These are phyloP conservation scores for Pogona vitticeps DNA, from an alignment of 2,113 vertebrate genomes.

Conservation along the genomic window DNA sequence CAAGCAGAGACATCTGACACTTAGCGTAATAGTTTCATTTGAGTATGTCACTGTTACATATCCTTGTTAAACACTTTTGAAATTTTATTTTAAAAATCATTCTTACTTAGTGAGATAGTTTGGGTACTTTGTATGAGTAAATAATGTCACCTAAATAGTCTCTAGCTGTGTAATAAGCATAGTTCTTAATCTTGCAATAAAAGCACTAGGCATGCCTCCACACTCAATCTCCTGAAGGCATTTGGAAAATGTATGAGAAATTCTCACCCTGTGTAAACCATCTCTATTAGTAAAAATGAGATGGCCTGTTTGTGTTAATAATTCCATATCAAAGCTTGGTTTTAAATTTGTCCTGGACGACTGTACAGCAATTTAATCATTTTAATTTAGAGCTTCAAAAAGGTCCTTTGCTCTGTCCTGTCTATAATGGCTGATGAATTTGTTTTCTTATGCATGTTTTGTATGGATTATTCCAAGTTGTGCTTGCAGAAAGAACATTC, in stretches of 20 bases:
- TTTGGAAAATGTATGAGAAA: slow-evolving; percentile 69
- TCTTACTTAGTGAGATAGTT: slow-evolving; percentile 73
- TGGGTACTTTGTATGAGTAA: slow-evolving; percentile 68
- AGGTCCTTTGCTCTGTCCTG: slow-evolving; percentile 62
- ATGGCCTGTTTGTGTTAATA: slow-evolving; percentile 62
- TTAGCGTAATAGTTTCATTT: slow-evolving; percentile 54
- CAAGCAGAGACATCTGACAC: neutral
- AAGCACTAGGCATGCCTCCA: slow-evolving; percentile 46
- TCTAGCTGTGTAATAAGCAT: slow-evolving; percentile 48
- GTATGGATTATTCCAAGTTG: slow-evolving; percentile 69
- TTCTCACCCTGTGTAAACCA: slow-evolving; percentile 42
- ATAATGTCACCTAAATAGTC: slow-evolving; percentile 70
- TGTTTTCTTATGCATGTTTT: slow-evolving; percentile 70
- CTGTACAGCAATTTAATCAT: slow-evolving; percentile 61
- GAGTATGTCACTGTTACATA: slow-evolving; percentile 55
- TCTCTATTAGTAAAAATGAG: slow-evolving; percentile 26
- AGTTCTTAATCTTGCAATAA: slow-evolving; percentile 68
- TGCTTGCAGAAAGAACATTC: slow-evolving; percentile 64
- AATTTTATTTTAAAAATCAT: slow-evolving; percentile 71
- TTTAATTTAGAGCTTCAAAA: slow-evolving; percentile 69
- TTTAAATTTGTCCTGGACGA: slow-evolving; percentile 63
- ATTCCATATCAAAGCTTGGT: slow-evolving; percentile 72
- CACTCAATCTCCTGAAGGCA: slow-evolving; percentile 62
- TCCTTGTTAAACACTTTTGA: slow-evolving; percentile 74
- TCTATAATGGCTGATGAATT: slow-evolving; percentile 73